Conservation (phyloP, 2,888 invertebrate genomes). For the Geophilus truncorum region DNA sequence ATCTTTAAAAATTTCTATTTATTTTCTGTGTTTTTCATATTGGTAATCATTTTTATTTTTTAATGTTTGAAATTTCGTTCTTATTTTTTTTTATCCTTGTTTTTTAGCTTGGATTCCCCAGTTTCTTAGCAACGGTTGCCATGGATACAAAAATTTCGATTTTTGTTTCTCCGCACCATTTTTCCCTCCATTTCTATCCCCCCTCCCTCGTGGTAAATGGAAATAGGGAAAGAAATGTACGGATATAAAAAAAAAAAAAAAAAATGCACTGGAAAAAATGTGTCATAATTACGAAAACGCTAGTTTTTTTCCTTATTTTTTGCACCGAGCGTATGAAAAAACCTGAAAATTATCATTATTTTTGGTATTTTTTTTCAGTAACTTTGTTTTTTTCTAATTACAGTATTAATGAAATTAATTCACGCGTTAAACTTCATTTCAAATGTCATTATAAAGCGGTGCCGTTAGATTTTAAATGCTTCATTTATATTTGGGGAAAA, state of each 20-base stretch:
- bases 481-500: background rate
- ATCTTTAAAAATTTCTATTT: background rate
- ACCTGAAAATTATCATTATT: too few species aligned
- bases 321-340: too few species aligned
- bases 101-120: slow-evolving; percentile 9
- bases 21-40: too few species aligned
- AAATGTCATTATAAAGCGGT: background rate
- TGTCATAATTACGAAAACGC: background rate
- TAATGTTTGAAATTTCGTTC: background rate
- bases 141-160: slow-evolving; percentile 9
- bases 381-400: too few species aligned
- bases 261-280: background rate
- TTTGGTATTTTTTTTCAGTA: too few species aligned
- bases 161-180: background rate
- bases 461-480: background rate
- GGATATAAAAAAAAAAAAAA: background rate
- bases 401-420: background rate
- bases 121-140: background rate
- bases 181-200: background rate
- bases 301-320: background rate
- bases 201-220: background rate
- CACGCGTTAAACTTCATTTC: background rate
- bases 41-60: background rate
- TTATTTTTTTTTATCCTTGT: background rate
- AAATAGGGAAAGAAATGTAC: background rate